Conservation (phyloP, 2,888 invertebrate species). For the Iphiclides podalirius region DNA sequence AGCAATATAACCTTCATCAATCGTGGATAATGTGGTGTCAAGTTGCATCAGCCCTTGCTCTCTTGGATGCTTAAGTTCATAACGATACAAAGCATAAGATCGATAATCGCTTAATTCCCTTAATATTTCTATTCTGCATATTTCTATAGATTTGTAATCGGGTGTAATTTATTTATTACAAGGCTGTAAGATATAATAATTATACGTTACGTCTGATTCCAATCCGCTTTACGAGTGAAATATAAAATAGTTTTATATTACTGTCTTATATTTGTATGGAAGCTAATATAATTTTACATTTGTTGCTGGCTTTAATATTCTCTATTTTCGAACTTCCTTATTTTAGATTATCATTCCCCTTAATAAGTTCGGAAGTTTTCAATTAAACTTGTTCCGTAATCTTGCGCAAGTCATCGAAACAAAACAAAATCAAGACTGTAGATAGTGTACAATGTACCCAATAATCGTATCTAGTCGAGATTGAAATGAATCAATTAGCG, state of each 20-base stretch:
- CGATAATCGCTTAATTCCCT: neutral
- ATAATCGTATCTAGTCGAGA: neutral
- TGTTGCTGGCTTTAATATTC: too few relatives aligned
- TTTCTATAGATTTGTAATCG: neutral
- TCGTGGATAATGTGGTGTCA: neutral
- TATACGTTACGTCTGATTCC: neutral
- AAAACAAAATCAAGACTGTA: neutral
- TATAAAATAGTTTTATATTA: too few relatives aligned
- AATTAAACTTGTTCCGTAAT: neutral
- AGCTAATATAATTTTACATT: too few relatives aligned
- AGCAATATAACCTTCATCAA: neutral
- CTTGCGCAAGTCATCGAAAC: neutral
- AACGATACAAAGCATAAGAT: neutral
- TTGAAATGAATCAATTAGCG: neutral
- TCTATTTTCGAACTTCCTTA: too few relatives aligned
- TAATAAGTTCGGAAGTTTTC: neutral
- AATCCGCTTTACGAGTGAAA: neutral
- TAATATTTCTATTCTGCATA: neutral
- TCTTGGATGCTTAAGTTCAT: too few relatives aligned
- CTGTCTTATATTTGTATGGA: too few relatives aligned
- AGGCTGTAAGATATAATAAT: neutral
- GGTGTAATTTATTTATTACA: neutral
- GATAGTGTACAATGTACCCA: neutral
- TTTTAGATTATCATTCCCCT: too few relatives aligned
- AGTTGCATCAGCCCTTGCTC: neutral